Conservation (phyloP, 2,797 vertebrate genomes). For the Protonibea diacanthus region DNA sequence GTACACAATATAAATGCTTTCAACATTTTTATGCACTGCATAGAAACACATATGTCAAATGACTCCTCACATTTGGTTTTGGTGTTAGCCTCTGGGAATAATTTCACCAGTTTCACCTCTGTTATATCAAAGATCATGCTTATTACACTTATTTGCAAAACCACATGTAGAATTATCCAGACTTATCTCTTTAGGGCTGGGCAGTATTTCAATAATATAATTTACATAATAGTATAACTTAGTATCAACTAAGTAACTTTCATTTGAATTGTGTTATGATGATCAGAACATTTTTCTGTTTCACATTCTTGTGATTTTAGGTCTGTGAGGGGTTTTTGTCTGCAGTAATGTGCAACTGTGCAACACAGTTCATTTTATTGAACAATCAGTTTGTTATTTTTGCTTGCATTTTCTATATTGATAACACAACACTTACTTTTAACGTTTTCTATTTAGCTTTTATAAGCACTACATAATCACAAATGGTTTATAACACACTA, state of each 20-base stretch:
- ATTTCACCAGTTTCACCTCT: neutral
- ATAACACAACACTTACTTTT: neutral
- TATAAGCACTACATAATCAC: neutral
- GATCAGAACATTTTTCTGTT: too few species aligned
- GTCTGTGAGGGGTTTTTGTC: too few species aligned
- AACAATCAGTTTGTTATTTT: neutral
- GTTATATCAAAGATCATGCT: neutral
- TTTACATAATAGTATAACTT: neutral
- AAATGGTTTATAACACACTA: neutral
- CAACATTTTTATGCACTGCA: neutral
- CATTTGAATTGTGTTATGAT: neutral
- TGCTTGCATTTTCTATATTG: slow-evolving; percentile 5
- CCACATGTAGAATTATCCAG: neutral
- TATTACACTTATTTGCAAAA: neutral
- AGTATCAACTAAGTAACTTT: neutral
- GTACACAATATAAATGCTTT: slow-evolving; percentile 1
- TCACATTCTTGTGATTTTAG: too few species aligned
- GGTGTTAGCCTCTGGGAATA: neutral
- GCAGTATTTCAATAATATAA: neutral
- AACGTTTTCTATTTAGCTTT: too few species aligned
- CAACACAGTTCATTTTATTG: neutral
- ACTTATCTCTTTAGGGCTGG: neutral
- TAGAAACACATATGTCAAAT: neutral
- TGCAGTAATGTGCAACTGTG: too few species aligned
- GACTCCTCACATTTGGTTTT: neutral